Evolutionary conservation across 2,888 invertebrate species (phyloP), one percentile per base, ranked within the genome.

Genomic region (Lepidochrysops patricia): DNA sequence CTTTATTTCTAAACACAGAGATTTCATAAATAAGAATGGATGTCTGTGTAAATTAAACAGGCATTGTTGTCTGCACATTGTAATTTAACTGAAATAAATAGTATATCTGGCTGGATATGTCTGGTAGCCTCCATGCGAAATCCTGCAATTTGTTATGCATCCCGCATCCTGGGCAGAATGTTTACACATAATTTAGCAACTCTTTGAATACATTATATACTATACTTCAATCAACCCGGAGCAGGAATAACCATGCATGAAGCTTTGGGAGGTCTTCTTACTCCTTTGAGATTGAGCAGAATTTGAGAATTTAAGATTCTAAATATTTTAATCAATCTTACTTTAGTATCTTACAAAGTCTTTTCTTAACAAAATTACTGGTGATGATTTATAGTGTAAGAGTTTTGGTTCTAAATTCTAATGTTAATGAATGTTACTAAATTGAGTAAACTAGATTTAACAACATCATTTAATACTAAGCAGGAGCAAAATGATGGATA

Each of bases 41-140:
- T 29, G 29, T 7, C 15, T 37, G n/a, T n/a, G 52, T 27, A 13
- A 52, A 43, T 15, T 13, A 7, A 26, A 13, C 27, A 7, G 27
- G 27, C 52, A 52, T 52, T 52, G 52, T 52, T 52, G 52, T 62
- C 57, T 58, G 62, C 50, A 54, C 52, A 50, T 50, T 27, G 26
- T 26, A 27, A n/a, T 13, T 2, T 19, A 43, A 43, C 19, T 19
- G 19, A 43, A 2, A 29, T 9, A 29, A 19, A 19, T 43, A 19
- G 2, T 43, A 15, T 9, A 43, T 43, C 43, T 6, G 6, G 7
- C 9, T 9, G 29, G 15, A 15, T 37, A 23, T 19, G 9, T 43
- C 43, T 43, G 7, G 19, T 34, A 23, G 12, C 19, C 6, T 29
- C 29, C 43, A 43, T 19, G 9, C 12, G 4, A 19, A 43, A 23